phyloP scores from a whole-genome alignment of 2,113 vertebrate genomes.

The Chrysemys picta region DNA sequence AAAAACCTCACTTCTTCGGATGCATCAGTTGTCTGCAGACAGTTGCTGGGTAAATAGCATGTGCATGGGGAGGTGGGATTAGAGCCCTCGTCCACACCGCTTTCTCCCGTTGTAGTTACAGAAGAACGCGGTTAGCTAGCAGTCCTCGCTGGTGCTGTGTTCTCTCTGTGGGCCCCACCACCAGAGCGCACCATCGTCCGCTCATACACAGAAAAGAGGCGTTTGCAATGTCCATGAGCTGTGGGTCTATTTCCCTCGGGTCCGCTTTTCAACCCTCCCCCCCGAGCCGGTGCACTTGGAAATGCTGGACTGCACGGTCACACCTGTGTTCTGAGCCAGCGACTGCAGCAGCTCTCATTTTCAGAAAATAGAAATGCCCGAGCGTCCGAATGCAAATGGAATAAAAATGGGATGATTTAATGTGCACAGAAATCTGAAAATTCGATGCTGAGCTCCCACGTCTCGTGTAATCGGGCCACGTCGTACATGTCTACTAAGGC shows the following conservation, averaged over 20 bases:
- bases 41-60: not conserved
- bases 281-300: not conserved
- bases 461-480: not conserved
- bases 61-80: not conserved
- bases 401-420: not conserved
- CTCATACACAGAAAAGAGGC: not conserved
- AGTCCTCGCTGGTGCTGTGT: too few species aligned
- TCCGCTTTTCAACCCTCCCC: not conserved
- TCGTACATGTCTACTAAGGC: not conserved
- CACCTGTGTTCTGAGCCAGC: not conserved
- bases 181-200: rapidly evolving
- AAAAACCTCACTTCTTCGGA: too few species aligned
- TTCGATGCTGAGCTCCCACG: not conserved
- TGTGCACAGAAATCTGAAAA: not conserved
- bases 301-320: not conserved
- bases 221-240: not conserved
- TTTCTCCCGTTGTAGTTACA: not conserved
- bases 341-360: not conserved
- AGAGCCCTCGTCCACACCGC: not conserved
- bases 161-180: not conserved
- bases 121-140: too few species aligned
- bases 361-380: not conserved
- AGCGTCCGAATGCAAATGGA: not conserved
- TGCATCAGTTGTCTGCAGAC: not conserved
- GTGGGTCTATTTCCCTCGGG: not conserved